Evolutionary conservation across 2,113 vertebrate genomes (phyloP).

Genomic region (Cyanoramphus novaezelandiae): DNA sequence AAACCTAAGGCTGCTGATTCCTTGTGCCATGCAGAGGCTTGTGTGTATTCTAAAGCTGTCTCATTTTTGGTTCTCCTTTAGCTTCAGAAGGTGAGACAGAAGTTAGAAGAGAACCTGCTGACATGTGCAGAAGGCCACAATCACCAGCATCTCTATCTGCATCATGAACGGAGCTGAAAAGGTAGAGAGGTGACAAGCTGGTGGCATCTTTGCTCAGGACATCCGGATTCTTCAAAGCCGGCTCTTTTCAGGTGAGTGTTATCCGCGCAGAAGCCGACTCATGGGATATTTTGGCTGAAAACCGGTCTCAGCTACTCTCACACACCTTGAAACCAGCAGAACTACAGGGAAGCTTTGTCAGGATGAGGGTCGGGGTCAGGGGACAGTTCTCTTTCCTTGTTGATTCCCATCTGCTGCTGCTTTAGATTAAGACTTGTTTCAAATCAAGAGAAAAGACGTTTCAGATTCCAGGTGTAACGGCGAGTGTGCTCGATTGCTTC

Average conservation of each 20-base stretch:
- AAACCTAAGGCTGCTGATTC: background rate
- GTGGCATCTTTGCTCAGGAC: background rate
- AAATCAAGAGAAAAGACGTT: background rate
- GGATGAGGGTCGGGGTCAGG: accelerated
- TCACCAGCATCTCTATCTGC: background rate
- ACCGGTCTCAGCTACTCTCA: background rate
- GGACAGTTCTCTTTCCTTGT: background rate
- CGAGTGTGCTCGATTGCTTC: accelerated
- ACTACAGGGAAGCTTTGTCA: background rate
- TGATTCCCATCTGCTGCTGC: background rate
- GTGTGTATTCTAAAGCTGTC: background rate
- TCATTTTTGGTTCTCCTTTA: background rate
- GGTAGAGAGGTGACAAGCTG: background rate
- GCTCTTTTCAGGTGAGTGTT: background rate
- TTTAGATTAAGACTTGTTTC: background rate
- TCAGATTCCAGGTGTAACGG: background rate
- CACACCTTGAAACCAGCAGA: background rate
- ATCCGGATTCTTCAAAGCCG: background rate
- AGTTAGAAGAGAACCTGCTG: background rate
- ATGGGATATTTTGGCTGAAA: background rate
- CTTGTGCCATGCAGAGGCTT: background rate
- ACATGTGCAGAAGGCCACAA: background rate
- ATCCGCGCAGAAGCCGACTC: background rate
- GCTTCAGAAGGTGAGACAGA: background rate
- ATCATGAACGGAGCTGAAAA: background rate